Base-by-base conservation (phyloP, 2,888 invertebrate genomes). In the Eristalis pertinax region DNA sequence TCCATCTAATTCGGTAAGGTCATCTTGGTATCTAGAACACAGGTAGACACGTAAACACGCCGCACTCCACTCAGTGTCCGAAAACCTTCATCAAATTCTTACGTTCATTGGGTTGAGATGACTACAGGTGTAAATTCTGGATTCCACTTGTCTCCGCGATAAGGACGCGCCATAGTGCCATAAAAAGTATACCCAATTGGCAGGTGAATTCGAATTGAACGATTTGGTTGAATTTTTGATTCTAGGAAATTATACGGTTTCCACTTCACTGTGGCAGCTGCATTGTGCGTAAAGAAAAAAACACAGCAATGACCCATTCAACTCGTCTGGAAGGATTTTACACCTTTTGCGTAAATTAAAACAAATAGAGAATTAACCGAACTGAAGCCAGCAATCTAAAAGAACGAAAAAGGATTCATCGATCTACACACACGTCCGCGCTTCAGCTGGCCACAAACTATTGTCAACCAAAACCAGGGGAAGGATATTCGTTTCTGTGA, bases 171-270 rank as follows among this genome's bases (percentile, higher is more conserved):
- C 64, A 50, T 41, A 62, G 38, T n/a, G 32, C 15, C n/a, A 35
- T 3, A 32, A 43, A 50, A 67, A 72, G 13, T 32, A 24, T 38
- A 35, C 5, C 22, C 58, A 22, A 38, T 1, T 8, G 65, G 83
- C 84, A 84, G 84, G 84, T 84, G 64, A 75, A 58, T 19, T 19
- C 11, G 32, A 70, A 63, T 72, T 86, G 83, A 79, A 83, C 87
- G 63, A 73, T 64, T 80, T 64, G 83, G 73, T 73, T 76, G 76
- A 56, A 82, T 74, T 86, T 70, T 78, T 32, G 50, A 67, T 84
- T 80, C 76, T 76, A 69, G 69, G 83, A 87, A 87, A 87, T 83
- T 83, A 83, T 80, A 87, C 79, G 79, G 72, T 87, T 73, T 73
- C 60, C 41, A 58, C 38, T 75, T 38, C 56, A 75, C n/a, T 11